A percentile compares a stretch with the other conserved stretches of the same genome.
Conservation (phyloP, 2,113 vertebrate species). For the Misgurnus mizolepis region DNA sequence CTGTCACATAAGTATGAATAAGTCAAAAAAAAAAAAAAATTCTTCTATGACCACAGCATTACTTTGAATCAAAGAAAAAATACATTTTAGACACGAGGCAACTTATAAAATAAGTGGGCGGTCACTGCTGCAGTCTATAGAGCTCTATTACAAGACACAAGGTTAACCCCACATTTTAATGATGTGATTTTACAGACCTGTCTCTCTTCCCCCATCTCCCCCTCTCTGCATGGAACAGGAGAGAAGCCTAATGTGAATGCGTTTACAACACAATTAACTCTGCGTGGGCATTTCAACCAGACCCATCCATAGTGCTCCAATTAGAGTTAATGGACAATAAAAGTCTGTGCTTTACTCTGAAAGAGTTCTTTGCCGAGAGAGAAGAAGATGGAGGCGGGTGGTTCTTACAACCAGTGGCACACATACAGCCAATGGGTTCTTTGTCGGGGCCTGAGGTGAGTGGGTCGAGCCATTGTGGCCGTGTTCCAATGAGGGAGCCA, state of each 20-base stretch:
- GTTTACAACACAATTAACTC: slow-evolving; percentile 47
- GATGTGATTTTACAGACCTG: slow-evolving; percentile 43
- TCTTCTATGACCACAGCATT: too few species aligned
- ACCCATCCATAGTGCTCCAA: slow-evolving; percentile 42
- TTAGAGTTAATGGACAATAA: slow-evolving; percentile 58
- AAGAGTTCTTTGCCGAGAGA: slow-evolving; percentile 28
- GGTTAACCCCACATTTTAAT: slow-evolving; percentile 18
- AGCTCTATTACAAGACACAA: slow-evolving; percentile 33
- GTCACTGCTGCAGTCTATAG: slow-evolving; percentile 6
- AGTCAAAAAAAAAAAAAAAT: too few species aligned
- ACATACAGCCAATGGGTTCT: slow-evolving; percentile 20
- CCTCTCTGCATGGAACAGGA: slow-evolving; percentile 33
- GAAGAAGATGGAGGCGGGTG: not conserved
- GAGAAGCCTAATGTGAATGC: slow-evolving; percentile 40
- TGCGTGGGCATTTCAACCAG: slow-evolving; percentile 23
- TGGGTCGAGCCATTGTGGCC: slow-evolving; percentile 31
- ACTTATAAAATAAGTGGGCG: not conserved
- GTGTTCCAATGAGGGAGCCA: slow-evolving; percentile 24
- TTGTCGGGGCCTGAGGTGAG: slow-evolving; percentile 33
- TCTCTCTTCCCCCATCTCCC: slow-evolving; percentile 9
- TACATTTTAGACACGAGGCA: not conserved
- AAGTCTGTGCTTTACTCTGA: slow-evolving; percentile 43
- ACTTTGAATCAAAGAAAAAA: not conserved
- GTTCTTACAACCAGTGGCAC: slow-evolving; percentile 43
- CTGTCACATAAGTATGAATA: too few species aligned